These are phyloP conservation scores for Hydrozoanthus tunicans DNA, from an alignment of 64 coral and sea anemone species.

Conservation along the genomic window DNA sequence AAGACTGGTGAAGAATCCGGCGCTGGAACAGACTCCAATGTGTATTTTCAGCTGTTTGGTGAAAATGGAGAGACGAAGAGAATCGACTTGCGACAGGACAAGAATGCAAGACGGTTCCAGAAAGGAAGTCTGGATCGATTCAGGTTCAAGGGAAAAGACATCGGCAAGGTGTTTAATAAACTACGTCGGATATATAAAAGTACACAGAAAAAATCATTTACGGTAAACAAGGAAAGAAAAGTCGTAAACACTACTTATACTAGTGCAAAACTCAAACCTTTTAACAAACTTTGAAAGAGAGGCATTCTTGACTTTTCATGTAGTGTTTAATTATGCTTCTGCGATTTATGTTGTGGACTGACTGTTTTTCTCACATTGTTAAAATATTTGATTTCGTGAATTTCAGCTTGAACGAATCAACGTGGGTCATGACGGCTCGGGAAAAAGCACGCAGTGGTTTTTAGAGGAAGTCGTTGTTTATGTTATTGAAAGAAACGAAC, in stretches of 20 bases:
- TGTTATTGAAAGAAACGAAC: slow-evolving; percentile 72
- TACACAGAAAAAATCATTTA: neutral
- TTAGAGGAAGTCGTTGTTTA: slow-evolving; percentile 77
- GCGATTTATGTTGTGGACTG: neutral
- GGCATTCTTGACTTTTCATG: too few relatives aligned
- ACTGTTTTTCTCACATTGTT: neutral
- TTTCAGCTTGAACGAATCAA: slow-evolving; percentile 64
- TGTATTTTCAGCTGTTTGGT: slow-evolving; percentile 78
- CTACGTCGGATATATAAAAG: too few relatives aligned
- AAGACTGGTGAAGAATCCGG: slow-evolving; percentile 65
- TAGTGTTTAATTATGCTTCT: neutral
- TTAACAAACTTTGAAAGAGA: too few relatives aligned
- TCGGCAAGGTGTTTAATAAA: slow-evolving; percentile 60
- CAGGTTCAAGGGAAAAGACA: slow-evolving; percentile 57
- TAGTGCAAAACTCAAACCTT: too few relatives aligned
- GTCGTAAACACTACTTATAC: too few relatives aligned
- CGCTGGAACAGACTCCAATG: slow-evolving; percentile 75
- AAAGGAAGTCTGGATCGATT: slow-evolving; percentile 78
- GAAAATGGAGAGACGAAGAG: slow-evolving; percentile 61
- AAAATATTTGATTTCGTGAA: neutral
- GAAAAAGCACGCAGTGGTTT: slow-evolving; percentile 61
- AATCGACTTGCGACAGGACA: slow-evolving; percentile 61
- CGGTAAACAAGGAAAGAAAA: neutral
- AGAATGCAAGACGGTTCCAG: slow-evolving; percentile 59
- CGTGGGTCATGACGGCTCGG: slow-evolving; percentile 69